phyloP scores from a whole-genome alignment of 2,797 vertebrate genomes.

The Harpagifer antarcticus region DNA sequence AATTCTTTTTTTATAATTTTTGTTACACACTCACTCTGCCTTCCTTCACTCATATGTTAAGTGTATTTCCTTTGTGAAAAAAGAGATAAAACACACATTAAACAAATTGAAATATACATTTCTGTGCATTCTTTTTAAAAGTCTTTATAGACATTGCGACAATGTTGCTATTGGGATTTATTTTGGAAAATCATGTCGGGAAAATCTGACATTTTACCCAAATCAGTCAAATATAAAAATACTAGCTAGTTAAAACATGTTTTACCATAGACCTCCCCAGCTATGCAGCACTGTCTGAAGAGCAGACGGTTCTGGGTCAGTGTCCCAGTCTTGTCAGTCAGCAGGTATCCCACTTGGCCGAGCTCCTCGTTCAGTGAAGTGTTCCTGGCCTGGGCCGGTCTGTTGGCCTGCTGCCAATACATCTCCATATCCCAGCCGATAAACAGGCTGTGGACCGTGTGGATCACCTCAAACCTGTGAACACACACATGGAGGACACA shows the following conservation, averaged over 20 bases:
- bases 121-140: too few species aligned
- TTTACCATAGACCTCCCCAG: conserved; percentile 88
- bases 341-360: conserved; percentile 92
- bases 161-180: too few species aligned
- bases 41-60: too few species aligned
- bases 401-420: conserved; percentile 83
- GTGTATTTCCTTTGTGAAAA: too few species aligned
- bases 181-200: too few species aligned
- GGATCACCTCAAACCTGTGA: conserved; percentile 90
- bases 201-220: too few species aligned
- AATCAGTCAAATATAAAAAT: too few species aligned
- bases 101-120: too few species aligned
- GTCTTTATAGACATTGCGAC: too few species aligned
- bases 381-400: conserved; percentile 88
- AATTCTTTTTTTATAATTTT: too few species aligned
- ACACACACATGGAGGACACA: conserved; percentile 17
- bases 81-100: too few species aligned
- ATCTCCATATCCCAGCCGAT: conserved; percentile 92
- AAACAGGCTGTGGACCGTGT: conserved; percentile 90
- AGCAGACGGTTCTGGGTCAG: conserved; percentile 93
- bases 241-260: background rate
- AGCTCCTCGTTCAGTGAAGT: conserved; percentile 92
- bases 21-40: too few species aligned
- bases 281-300: conserved; percentile 93
- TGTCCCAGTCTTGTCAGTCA: conserved; percentile 97